Evolutionary conservation across 2,113 vertebrate species (phyloP), one percentile per base, ranked within the genome.

Genomic region (Ageneiosus marmoratus): DNA sequence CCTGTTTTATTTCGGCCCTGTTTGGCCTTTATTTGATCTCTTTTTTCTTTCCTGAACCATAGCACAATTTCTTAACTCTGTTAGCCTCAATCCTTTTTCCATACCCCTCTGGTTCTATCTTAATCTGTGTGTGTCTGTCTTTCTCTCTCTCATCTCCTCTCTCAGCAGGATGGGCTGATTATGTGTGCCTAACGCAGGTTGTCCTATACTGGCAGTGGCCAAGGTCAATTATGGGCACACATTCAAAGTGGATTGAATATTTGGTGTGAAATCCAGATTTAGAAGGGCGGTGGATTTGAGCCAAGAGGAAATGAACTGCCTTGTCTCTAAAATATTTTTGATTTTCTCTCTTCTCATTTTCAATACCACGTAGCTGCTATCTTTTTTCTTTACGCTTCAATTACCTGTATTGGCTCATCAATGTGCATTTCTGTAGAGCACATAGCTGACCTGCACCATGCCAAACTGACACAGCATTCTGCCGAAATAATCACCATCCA

Each of bases 201-300:
- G 87, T 88, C 89, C 87, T 81, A 70, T 85, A 53, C 88, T 85
- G 89, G 89, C 89, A 88, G 86, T 88, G 89, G 86, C 89, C 92
- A 94, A 94, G 92, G 93, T 94, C 92, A 92, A 91, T 92, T 91
- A 91, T 87, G 89, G 84, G 87, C 87, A 88, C 88, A 85, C 87
- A 88, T 90, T 93, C 84, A 88, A 89, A 91, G 89, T 83, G 79
- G 87, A 83, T 84, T 88, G 83, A 91, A 90, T 91, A 86, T 86
- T 78, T 67, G 65, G 70, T 81, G 89, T 79, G 88, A 88, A 85
- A 82, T 86, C 77, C 83, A 87, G 90, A 89, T 89, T 88, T 88
- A 86, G 82, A 84, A 63, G 32, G 34, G 55, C 6, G 27, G 41
- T 37, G 29, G n/a, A 48, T 88, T 88, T 9, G 46, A 87, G 88